Evolutionary conservation across 2,888 invertebrate genomes (phyloP).

Genomic region (Stenotaenia linearis): DNA sequence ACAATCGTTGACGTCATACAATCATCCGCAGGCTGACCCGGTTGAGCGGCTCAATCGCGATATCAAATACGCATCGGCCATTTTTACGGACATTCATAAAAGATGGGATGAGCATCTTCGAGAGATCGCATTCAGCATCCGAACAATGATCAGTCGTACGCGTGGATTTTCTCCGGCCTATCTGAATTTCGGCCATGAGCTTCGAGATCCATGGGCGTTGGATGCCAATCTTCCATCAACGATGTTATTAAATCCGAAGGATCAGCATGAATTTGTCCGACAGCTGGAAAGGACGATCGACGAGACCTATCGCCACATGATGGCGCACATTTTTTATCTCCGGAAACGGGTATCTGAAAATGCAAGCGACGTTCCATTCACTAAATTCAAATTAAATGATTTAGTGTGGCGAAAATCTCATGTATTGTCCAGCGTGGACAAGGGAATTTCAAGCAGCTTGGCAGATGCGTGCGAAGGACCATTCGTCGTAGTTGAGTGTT

Average conservation of each 20-base stretch:
- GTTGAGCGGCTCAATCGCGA: neutral
- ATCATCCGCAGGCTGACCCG: neutral
- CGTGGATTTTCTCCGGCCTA: neutral
- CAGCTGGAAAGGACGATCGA: neutral
- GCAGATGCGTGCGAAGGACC: no score
- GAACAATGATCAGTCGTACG: neutral
- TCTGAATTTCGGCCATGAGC: neutral
- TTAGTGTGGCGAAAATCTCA: no score
- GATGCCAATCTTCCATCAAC: no score
- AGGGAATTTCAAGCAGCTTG: no score
- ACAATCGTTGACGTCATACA: neutral
- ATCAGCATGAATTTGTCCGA: neutral
- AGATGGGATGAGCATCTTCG: neutral
- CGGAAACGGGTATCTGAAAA: no score
- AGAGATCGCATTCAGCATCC: neutral
- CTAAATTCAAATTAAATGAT: no score
- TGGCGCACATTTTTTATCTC: neutral
- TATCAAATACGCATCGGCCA: neutral
- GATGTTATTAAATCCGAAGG: neutral
- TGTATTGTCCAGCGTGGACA: no score
- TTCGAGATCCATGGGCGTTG: neutral
- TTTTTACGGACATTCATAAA: neutral
- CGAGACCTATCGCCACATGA: neutral
- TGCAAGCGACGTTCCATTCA: no score
- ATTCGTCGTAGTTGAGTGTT: no score